Percentiles rank a stretch among this genome's conserved stretches.
Evolutionary conservation across 2,113 vertebrate genomes (phyloP).

Genomic region (Mustelus asterias): DNA sequence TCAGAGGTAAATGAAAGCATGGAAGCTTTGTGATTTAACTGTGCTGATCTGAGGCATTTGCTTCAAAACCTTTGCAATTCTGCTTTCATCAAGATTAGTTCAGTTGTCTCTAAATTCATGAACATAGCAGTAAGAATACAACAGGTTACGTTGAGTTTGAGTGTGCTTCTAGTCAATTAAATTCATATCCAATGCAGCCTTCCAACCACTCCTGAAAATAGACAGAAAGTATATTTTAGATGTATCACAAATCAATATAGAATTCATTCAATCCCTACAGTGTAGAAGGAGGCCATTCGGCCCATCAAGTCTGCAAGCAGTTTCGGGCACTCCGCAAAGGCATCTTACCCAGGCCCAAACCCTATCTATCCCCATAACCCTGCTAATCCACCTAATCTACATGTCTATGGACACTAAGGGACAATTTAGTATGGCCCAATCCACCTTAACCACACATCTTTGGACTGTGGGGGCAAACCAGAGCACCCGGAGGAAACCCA

Average conservation of each 20-base stretch:
- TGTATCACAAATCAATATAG: not conserved
- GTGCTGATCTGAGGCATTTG: not conserved
- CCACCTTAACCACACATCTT: no score
- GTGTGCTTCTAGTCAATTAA: not conserved
- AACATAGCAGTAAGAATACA: not conserved
- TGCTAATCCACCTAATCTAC: no score
- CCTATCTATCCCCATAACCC: no score
- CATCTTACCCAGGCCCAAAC: no score
- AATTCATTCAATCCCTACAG: no score
- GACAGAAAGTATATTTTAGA: not conserved
- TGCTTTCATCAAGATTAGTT: not conserved
- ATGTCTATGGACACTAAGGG: no score
- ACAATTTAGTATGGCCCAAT: no score
- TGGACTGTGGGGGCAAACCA: no score
- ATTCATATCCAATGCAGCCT: not conserved
- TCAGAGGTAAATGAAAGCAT: not conserved
- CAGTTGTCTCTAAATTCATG: not conserved
- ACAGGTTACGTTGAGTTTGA: not conserved
- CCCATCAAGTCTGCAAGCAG: no score
- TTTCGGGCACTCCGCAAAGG: no score
- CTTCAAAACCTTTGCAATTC: not conserved
- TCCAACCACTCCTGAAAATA: not conserved
- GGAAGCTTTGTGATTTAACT: not conserved
- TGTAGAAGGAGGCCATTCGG: no score
- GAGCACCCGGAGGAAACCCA: no score